These are phyloP conservation scores for Diplodus puntazzo DNA, from an alignment of 2,797 vertebrate genomes.

Conservation along the genomic window DNA sequence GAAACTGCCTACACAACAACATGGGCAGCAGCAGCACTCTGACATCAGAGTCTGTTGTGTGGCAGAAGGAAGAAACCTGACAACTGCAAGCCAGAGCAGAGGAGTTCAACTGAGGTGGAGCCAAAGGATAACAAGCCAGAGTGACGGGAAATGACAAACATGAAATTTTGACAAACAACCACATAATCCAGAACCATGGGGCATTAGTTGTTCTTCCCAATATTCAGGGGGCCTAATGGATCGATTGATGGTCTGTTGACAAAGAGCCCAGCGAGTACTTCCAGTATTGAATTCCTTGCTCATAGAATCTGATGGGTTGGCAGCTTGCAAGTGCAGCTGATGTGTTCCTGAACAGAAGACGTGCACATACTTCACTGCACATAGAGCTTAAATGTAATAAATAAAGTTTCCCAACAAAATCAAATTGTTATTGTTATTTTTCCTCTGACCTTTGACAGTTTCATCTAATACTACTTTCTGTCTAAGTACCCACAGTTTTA, in stretches of 20 bases:
- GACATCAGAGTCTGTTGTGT: slow-evolving; percentile 39
- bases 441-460: background rate
- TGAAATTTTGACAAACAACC: background rate
- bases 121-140: background rate
- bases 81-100: background rate
- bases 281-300: slow-evolving; percentile 34
- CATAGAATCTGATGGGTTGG: slow-evolving; percentile 5
- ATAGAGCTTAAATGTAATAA: background rate
- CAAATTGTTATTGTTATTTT: background rate
- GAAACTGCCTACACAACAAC: slow-evolving; percentile 47
- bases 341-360: background rate
- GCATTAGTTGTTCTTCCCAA: background rate
- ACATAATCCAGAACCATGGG: background rate
- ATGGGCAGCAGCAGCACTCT: slow-evolving; percentile 23
- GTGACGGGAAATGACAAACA: background rate
- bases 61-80: slow-evolving; percentile 3
- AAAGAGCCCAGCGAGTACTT: slow-evolving; percentile 34
- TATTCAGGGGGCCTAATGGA: slow-evolving; percentile 22
- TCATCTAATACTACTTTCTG: too few species aligned
- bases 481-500: too few species aligned
- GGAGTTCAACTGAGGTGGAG: background rate
- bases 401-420: background rate
- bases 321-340: slow-evolving; percentile 5
- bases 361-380: background rate
- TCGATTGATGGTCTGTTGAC: slow-evolving; percentile 49